These are phyloP conservation scores for Brachymystax lenok DNA, from an alignment of 2,797 vertebrate genomes.

Conservation along the genomic window DNA sequence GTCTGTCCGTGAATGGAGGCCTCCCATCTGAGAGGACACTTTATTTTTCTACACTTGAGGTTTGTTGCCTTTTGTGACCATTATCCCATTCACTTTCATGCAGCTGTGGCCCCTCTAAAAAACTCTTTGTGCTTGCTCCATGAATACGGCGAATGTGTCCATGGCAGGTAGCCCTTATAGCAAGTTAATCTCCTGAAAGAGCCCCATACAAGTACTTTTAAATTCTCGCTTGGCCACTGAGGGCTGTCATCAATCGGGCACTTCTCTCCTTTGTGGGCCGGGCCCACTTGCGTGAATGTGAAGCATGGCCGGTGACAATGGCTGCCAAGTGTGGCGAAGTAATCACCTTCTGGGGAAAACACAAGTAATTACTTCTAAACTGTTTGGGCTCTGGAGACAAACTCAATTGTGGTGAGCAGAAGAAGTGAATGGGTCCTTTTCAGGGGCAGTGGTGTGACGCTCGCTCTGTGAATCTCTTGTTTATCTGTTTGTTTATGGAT, in stretches of 20 bases:
- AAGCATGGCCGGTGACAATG: slow-evolving; percentile 75
- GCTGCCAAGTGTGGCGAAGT: slow-evolving; percentile 79
- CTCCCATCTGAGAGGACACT: slow-evolving; percentile 78
- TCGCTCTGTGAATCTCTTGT: slow-evolving; percentile 57
- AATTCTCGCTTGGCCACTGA: slow-evolving; percentile 77
- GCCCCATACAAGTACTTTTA: slow-evolving; percentile 81
- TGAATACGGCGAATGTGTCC: slow-evolving; percentile 80
- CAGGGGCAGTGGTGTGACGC: slow-evolving; percentile 55
- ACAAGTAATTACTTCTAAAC: slow-evolving; percentile 85
- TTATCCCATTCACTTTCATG: slow-evolving; percentile 81
- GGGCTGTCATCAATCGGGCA: slow-evolving; percentile 79
- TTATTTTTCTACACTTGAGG: slow-evolving; percentile 84
- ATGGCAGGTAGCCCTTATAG: slow-evolving; percentile 84
- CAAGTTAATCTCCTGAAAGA: slow-evolving; percentile 86
- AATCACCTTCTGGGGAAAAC: slow-evolving; percentile 81
- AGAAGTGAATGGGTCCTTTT: slow-evolving; percentile 70
- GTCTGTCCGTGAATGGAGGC: slow-evolving; percentile 73
- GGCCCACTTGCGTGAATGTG: slow-evolving; percentile 68
- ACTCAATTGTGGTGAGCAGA: slow-evolving; percentile 68
- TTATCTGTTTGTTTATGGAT: slow-evolving; percentile 69
- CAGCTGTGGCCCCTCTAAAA: slow-evolving; percentile 80
- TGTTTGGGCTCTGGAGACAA: slow-evolving; percentile 81
- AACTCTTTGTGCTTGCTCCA: slow-evolving; percentile 75
- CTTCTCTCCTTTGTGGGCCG: slow-evolving; percentile 76
- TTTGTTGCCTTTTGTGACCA: slow-evolving; percentile 85